These are phyloP conservation scores for Andrena minutula DNA, from an alignment of 2,888 invertebrate species.

Conservation along the genomic window DNA sequence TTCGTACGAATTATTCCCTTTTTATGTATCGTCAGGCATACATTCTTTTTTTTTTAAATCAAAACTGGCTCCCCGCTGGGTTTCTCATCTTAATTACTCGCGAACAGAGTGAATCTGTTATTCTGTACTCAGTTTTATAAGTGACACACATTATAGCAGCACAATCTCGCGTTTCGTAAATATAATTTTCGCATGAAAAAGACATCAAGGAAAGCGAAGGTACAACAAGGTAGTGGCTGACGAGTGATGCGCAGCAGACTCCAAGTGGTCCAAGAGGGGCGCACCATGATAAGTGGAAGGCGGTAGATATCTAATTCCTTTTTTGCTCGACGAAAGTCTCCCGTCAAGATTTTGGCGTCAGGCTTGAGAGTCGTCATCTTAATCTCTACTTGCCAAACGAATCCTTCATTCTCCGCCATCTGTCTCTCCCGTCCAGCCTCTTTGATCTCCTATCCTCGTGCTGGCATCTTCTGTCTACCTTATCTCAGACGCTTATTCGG, in stretches of 20 bases:
- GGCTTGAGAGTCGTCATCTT: conserved; percentile 77
- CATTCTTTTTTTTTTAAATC: neutral
- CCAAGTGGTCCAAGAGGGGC: conserved; percentile 73
- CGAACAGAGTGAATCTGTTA: no score
- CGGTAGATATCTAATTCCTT: conserved; percentile 71
- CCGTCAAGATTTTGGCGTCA: conserved; percentile 74
- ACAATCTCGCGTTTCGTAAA: neutral
- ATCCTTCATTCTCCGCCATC: conserved; percentile 66
- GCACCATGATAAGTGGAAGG: conserved; percentile 44
- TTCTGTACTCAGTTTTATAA: no score
- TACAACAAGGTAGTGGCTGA: conserved; percentile 65
- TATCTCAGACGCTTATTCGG: conserved; percentile 36
- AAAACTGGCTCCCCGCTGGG: no score
- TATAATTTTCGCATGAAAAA: conserved; percentile 38
- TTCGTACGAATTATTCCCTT: neutral
- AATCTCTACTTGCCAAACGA: conserved; percentile 75
- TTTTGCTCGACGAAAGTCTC: conserved; percentile 70
- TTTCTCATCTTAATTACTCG: no score
- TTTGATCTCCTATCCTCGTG: conserved; percentile 47
- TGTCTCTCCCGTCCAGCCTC: conserved; percentile 28
- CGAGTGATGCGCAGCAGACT: conserved; percentile 79
- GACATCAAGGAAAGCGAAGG: conserved; percentile 39
- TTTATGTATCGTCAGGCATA: conserved; percentile 1
- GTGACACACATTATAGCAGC: no score
- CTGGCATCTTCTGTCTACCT: conserved; percentile 37